These are phyloP conservation scores for Psilanteris sp. DNA, from an alignment of 1,140 invertebrate species.

Conservation along the genomic window DNA sequence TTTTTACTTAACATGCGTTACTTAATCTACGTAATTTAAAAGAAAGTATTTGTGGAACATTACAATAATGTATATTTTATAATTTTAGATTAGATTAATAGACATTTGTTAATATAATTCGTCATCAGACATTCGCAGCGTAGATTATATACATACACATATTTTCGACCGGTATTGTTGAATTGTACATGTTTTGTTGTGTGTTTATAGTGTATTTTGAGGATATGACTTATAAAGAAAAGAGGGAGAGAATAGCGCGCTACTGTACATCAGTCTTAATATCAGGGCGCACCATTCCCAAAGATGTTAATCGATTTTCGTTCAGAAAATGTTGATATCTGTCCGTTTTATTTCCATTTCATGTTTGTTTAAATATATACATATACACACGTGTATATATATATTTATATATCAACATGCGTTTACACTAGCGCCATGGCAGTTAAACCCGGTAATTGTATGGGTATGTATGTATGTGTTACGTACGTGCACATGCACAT, in stretches of 20 bases:
- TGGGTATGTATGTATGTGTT: slow-evolving; percentile 15
- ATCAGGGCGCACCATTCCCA: slow-evolving; percentile 80
- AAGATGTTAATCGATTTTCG: slow-evolving; percentile 69
- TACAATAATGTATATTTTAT: too few relatives aligned
- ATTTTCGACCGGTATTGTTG: slow-evolving; percentile 36
- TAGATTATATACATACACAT: slow-evolving; percentile 60
- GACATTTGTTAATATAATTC: too few relatives aligned
- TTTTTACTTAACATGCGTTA: too few relatives aligned
- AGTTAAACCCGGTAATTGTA: slow-evolving; percentile 72
- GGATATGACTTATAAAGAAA: slow-evolving; percentile 63
- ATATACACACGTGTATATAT: slow-evolving; percentile 57
- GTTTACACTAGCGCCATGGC: slow-evolving; percentile 75
- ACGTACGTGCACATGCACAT: slow-evolving; percentile 11
- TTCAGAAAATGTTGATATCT: slow-evolving; percentile 57
- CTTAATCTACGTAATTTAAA: too few relatives aligned
- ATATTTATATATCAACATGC: slow-evolving; percentile 67
- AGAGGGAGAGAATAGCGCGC: slow-evolving; percentile 77
- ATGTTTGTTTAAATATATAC: slow-evolving; percentile 42
- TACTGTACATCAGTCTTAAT: slow-evolving; percentile 81
- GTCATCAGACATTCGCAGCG: slow-evolving; percentile 44
- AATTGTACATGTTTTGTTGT: slow-evolving; percentile 39
- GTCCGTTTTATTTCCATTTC: slow-evolving; percentile 55
- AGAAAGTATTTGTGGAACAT: too few relatives aligned
- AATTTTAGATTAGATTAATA: too few relatives aligned
- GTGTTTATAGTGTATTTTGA: slow-evolving; percentile 34